Evolutionary conservation across 2,113 vertebrate species (phyloP).

Genomic region (Gavia stellata): DNA sequence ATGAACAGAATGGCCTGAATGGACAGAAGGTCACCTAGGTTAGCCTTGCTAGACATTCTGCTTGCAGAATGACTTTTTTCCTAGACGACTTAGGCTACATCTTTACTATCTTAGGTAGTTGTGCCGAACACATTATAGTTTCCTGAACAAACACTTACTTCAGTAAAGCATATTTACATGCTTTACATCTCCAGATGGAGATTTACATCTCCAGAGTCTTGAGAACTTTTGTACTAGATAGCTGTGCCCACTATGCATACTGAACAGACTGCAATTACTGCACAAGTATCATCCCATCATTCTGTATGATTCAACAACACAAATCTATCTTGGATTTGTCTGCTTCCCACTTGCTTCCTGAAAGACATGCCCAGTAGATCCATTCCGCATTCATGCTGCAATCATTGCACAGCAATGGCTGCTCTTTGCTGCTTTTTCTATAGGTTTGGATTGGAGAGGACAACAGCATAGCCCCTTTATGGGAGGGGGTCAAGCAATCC

Average conservation of each 20-base stretch:
- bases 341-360: neutral
- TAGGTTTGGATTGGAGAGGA: neutral
- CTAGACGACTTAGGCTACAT: neutral
- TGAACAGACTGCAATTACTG: neutral
- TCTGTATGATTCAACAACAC: neutral
- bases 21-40: neutral
- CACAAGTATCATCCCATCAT: neutral
- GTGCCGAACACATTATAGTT: neutral
- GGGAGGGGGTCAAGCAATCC: neutral
- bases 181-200: no score
- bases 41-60: neutral
- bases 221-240: neutral
- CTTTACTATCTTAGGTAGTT: neutral
- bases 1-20: neutral
- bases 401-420: neutral
- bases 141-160: neutral
- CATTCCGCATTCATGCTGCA: neutral
- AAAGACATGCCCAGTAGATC: neutral
- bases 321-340: neutral
- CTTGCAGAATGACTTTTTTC: neutral
- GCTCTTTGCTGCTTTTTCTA: neutral
- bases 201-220: neutral
- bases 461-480: neutral
- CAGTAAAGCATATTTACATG: neutral
- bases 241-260: neutral